These are phyloP conservation scores for Mycogona germanica DNA, from an alignment of 2,888 invertebrate species.

Conservation along the genomic window DNA sequence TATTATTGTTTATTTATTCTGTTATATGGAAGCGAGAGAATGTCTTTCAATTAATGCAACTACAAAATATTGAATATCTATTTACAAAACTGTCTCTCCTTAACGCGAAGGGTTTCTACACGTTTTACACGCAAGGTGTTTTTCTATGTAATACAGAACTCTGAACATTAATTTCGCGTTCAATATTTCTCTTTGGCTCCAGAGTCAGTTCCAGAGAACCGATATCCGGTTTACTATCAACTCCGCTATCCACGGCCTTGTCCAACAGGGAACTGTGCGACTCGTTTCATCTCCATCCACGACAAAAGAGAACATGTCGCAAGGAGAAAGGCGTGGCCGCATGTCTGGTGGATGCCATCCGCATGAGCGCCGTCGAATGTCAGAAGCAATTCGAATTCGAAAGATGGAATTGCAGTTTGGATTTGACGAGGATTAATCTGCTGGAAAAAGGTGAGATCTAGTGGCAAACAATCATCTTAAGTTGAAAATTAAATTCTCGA, in stretches of 20 bases:
- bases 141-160: too few relatives aligned
- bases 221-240: not conserved
- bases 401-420: slow-evolving; percentile 52
- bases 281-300: not conserved
- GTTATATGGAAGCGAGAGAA: too few relatives aligned
- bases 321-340: slow-evolving; percentile 42
- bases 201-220: not conserved
- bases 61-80: too few relatives aligned
- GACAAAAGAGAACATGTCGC: slow-evolving; percentile 32
- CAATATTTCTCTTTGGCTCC: too few relatives aligned
- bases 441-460: slow-evolving; percentile 37
- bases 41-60: too few relatives aligned
- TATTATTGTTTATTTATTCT: too few relatives aligned
- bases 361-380: slow-evolving; percentile 47
- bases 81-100: too few relatives aligned
- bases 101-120: too few relatives aligned
- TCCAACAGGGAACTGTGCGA: slow-evolving; percentile 2
- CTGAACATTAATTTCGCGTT: too few relatives aligned
- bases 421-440: slow-evolving; percentile 29
- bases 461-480: not conserved
- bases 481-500: not conserved
- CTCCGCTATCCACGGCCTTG: not conserved
- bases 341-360: slow-evolving; percentile 44
- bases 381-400: slow-evolving; percentile 53
- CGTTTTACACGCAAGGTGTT: too few relatives aligned